phyloP scores from a whole-genome alignment of 1,140 invertebrate genomes.

The Marisa cornuarietis region DNA sequence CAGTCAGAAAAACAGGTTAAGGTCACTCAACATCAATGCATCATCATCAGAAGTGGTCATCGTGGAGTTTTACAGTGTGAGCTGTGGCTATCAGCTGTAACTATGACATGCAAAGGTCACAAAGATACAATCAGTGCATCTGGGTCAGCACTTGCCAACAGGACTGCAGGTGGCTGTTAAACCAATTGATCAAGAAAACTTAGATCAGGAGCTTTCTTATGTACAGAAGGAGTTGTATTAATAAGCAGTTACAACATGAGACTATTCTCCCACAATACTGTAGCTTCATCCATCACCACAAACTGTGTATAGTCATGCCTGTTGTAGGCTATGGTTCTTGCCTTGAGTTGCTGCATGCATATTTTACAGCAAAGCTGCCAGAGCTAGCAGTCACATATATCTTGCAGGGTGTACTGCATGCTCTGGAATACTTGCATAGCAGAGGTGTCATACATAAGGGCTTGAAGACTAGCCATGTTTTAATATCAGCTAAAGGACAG shows the following conservation, averaged over 20 bases:
- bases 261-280: conserved; percentile 80
- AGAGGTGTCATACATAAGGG: conserved; percentile 88
- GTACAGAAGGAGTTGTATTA: conserved; percentile 80
- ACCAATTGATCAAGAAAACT: conserved; percentile 79
- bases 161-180: conserved; percentile 79
- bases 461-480: conserved; percentile 84
- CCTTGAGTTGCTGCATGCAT: conserved; percentile 78
- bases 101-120: conserved; percentile 72
- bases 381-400: conserved; percentile 84
- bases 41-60: conserved; percentile 5
- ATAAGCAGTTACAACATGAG: conserved; percentile 79
- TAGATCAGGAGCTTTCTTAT: conserved; percentile 73
- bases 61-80: conserved; percentile 10
- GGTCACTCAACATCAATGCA: neutral
- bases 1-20: conserved; percentile 8
- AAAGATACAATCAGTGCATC: conserved; percentile 75
- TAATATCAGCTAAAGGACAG: conserved; percentile 77
- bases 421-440: conserved; percentile 84
- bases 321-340: conserved; percentile 86
- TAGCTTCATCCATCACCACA: too few species aligned
- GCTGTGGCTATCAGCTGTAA: neutral
- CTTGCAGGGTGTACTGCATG: conserved; percentile 79
- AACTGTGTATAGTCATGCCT: conserved; percentile 86
- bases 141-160: conserved; percentile 76
- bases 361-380: conserved; percentile 82